Base-by-base conservation (phyloP, 2,113 vertebrate species). In the Kryptolebias marmoratus region DNA sequence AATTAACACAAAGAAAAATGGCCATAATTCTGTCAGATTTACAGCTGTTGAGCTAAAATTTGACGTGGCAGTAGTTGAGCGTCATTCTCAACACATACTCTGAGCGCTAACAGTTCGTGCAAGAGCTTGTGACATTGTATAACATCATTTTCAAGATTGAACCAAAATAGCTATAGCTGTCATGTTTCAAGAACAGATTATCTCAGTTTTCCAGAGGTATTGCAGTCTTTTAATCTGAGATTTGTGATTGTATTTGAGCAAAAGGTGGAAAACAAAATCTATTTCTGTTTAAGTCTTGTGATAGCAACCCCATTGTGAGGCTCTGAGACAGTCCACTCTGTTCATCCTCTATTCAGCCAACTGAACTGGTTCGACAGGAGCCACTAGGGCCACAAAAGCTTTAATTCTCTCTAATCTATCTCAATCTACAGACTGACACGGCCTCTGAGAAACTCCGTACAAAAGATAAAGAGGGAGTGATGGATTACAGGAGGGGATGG, bases 371-470 rank as follows among this genome's bases (percentile, higher is more conserved):
- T 83, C 69, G 80, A 86, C 77, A 76, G 83, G 73, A 85, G 72
- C 82, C 85, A 82, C 85, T 58, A 70, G 84, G 81, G 83, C 82
- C 84, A 90, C 83, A 85, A 87, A 88, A 71, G 83, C 75, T 87
- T 87, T 80, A 77, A 88, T 84, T 90, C 83, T 61, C 74, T 84
- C 61, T 75, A 81, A 87, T 90, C 87, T 83, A 82, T 87, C 85
- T 85, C 83, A 77, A 88, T 89, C 88, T 85, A 44, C 75, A 84
- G 79, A 58, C 72, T 82, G 80, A 75, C 87, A 83, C 81, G 77
- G 68, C 77, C 83, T 82, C 74, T 31, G 11, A 53, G 50, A 77
- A 72, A 47, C 71, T 77, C 53, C 22, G 67, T 48, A 73, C 56
- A 31, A 64, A 75, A 47, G 64, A 70, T 78, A 79, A 69, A 74